Conservation (phyloP, 2,888 invertebrate genomes). For the Selenia dentaria region DNA sequence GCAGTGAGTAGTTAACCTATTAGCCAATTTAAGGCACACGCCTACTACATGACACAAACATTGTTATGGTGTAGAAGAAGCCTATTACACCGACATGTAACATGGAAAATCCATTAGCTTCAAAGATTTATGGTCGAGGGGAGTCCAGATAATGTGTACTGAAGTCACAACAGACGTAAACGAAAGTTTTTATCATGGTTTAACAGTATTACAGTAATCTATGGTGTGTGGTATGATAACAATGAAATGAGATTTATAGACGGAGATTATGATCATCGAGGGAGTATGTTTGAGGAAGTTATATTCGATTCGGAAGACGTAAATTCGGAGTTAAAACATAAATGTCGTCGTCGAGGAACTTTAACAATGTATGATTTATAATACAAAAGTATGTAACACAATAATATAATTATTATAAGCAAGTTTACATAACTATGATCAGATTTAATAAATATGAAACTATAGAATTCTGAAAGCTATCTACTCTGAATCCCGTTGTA, state of each 20-base stretch:
- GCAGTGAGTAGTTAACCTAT: slow-evolving; percentile 5
- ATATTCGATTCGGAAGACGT: slow-evolving; percentile 1
- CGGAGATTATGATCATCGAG: slow-evolving; percentile 16
- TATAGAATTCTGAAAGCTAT: slow-evolving; percentile 6
- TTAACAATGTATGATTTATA: slow-evolving; percentile 1
- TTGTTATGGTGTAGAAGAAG: slow-evolving; percentile 42
- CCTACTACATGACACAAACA: slow-evolving; percentile 34
- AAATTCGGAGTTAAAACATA: slow-evolving; percentile 5
- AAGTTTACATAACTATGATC: no score
- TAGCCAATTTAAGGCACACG: slow-evolving; percentile 30
- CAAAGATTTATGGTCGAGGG: slow-evolving; percentile 34
- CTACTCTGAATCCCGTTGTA: slow-evolving; percentile 16
- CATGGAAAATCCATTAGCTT: slow-evolving; percentile 45
- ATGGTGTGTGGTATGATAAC: slow-evolving; percentile 21
- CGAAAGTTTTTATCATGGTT: slow-evolving; percentile 17
- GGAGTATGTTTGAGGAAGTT: slow-evolving; percentile 2
- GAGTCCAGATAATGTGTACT: slow-evolving; percentile 20
- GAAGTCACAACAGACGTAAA: slow-evolving; percentile 22
- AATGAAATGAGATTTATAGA: slow-evolving; percentile 18
- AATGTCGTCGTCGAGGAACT: not conserved
- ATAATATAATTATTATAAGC: no score
- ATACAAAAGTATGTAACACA: not conserved
- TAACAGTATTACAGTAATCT: slow-evolving; percentile 17
- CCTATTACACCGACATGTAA: slow-evolving; percentile 46
- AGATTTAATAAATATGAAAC: no score